A percentile compares a stretch with the other conserved stretches of the same genome.
Conservation (phyloP, 2,888 invertebrate species). For the Callinectes sapidus region DNA sequence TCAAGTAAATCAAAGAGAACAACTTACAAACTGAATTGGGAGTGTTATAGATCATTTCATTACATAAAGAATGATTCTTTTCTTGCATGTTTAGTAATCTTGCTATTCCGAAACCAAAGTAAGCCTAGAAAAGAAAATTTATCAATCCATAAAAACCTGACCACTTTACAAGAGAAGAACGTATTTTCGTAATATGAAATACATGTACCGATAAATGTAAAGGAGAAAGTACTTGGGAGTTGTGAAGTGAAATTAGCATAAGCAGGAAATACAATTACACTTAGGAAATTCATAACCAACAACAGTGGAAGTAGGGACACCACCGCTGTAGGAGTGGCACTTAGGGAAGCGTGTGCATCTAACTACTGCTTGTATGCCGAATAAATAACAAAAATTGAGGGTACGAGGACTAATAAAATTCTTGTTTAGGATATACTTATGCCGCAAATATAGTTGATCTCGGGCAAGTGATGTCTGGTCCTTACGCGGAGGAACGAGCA, state of each 20-base stretch:
- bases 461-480: not conserved
- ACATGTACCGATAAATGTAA: not conserved
- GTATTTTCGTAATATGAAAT: not conserved
- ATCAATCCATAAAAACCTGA: not conserved
- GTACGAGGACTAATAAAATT: not conserved
- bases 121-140: no score
- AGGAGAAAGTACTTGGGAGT: not conserved
- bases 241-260: not conserved
- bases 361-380: not conserved
- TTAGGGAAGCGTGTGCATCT: not conserved
- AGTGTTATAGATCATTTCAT: not conserved
- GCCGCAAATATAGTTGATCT: slow-evolving; percentile 3
- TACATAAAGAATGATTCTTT: not conserved
- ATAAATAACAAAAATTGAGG: not conserved
- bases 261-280: not conserved
- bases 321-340: not conserved
- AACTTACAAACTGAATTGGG: not conserved
- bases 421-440: slow-evolving; percentile 19
- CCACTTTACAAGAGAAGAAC: not conserved
- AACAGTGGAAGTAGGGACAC: not conserved
- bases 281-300: not conserved
- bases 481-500: slow-evolving; percentile 27
- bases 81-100: no score
- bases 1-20: not conserved
- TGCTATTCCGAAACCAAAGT: no score